These are phyloP conservation scores for Netta rufina DNA, from an alignment of 2,797 vertebrate genomes.

Conservation along the genomic window DNA sequence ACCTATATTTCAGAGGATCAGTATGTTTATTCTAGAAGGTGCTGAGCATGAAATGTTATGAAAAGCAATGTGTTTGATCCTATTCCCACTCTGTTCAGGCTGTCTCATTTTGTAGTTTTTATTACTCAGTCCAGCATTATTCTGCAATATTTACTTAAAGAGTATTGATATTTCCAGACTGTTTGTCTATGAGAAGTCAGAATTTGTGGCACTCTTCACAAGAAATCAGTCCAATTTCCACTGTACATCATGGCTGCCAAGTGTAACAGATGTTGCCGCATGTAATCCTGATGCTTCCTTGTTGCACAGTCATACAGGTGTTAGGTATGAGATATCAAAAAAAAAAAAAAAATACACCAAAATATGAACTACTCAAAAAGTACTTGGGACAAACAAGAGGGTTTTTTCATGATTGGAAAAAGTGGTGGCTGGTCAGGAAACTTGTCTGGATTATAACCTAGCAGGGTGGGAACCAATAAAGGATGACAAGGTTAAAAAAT, in stretches of 20 bases:
- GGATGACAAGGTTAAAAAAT: background rate
- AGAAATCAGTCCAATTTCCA: background rate
- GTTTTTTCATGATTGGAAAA: background rate
- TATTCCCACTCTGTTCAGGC: background rate
- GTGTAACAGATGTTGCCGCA: background rate
- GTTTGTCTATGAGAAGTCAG: background rate
- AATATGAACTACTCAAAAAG: background rate
- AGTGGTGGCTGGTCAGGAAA: background rate
- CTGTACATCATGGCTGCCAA: background rate
- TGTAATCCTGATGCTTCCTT: background rate
- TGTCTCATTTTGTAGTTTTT: background rate
- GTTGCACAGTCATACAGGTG: background rate
- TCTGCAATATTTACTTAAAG: background rate
- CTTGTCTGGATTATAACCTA: background rate
- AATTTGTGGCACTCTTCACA: background rate
- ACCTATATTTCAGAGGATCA: background rate
- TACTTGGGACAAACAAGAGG: rapidly evolving
- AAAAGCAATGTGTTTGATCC: background rate
- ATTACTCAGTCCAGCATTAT: background rate
- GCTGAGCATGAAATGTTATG: background rate
- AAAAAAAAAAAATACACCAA: background rate
- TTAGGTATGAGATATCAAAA: background rate
- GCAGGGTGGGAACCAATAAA: background rate
- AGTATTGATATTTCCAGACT: background rate
- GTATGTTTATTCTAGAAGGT: background rate